Conservation (phyloP, 2,113 vertebrate species). For the Halcyon malimbica region DNA sequence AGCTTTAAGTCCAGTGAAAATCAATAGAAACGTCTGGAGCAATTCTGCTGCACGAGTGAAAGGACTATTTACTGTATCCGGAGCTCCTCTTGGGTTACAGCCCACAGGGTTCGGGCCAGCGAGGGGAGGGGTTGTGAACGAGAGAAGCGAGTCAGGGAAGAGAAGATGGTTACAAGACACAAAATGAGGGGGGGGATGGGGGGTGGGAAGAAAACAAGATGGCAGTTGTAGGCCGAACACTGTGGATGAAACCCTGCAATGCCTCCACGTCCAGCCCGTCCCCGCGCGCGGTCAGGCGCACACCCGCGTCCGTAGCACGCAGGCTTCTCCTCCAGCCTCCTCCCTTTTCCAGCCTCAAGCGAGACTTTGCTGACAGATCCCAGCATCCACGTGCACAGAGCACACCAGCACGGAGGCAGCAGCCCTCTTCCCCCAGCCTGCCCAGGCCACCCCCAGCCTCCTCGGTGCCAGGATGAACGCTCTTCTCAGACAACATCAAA, state of each 20-base stretch:
- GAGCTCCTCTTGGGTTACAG: constrained; percentile 72
- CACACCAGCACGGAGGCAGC: fast-evolving
- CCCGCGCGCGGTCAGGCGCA: fast-evolving
- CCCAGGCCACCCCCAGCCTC: neutral
- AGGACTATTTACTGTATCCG: constrained; percentile 86
- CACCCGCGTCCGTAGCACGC: fast-evolving
- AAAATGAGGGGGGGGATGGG: neutral
- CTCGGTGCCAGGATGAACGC: neutral
- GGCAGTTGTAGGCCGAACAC: neutral
- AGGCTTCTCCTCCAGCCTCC: neutral
- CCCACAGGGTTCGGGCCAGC: constrained; percentile 1
- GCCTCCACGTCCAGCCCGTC: neutral
- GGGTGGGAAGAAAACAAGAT: neutral
- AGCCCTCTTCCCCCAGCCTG: neutral
- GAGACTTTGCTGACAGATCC: neutral
- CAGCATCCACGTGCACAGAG: fast-evolving
- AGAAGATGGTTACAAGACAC: neutral
- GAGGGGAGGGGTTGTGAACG: neutral
- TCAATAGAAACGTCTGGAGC: constrained; percentile 99
- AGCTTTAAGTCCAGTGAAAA: constrained; percentile 99
- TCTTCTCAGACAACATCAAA: fast-evolving
- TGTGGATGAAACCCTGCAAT: fast-evolving
- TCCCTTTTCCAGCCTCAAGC: neutral
- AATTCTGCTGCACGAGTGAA: constrained; percentile 87
- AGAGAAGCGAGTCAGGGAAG: neutral